phyloP scores from a whole-genome alignment of 2,797 vertebrate genomes.

The Gastrophryne carolinensis region DNA sequence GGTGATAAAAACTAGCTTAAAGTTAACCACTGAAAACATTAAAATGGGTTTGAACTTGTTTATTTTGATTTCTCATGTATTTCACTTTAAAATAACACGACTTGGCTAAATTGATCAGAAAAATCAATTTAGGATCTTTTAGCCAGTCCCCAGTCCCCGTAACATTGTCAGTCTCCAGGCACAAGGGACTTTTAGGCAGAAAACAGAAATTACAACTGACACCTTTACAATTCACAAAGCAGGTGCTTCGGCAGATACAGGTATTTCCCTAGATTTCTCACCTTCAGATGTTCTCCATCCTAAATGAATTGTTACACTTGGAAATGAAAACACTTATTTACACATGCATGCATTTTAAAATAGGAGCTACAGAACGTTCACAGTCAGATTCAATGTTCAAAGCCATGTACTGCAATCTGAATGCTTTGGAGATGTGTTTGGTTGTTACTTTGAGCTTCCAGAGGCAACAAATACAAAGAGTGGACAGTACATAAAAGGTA shows the following conservation, averaged over 20 bases:
- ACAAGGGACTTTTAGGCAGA: neutral
- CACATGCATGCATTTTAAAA: neutral
- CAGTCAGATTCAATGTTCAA: too few species aligned
- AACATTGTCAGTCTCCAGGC: neutral
- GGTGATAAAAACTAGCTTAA: neutral
- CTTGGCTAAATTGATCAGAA: neutral
- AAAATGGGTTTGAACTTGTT: neutral
- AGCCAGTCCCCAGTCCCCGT: neutral
- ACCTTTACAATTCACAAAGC: slow-evolving; percentile 10
- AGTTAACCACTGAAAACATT: neutral
- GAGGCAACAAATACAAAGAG: too few species aligned
- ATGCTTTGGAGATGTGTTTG: too few species aligned
- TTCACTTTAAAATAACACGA: neutral
- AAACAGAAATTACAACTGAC: slow-evolving; percentile 14
- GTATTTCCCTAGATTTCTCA: neutral
- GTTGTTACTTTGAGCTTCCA: too few species aligned
- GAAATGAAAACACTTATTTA: neutral
- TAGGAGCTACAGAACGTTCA: neutral
- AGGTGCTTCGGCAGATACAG: slow-evolving; percentile 15
- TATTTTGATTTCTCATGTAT: neutral
- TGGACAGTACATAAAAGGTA: too few species aligned
- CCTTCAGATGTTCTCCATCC: slow-evolving; percentile 6
- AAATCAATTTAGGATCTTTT: neutral
- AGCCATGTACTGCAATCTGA: too few species aligned
- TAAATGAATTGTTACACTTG: neutral